Evolutionary conservation across 2,888 invertebrate genomes (phyloP), one percentile per base, ranked within the genome.

Genomic region (Coenonympha arcania): DNA sequence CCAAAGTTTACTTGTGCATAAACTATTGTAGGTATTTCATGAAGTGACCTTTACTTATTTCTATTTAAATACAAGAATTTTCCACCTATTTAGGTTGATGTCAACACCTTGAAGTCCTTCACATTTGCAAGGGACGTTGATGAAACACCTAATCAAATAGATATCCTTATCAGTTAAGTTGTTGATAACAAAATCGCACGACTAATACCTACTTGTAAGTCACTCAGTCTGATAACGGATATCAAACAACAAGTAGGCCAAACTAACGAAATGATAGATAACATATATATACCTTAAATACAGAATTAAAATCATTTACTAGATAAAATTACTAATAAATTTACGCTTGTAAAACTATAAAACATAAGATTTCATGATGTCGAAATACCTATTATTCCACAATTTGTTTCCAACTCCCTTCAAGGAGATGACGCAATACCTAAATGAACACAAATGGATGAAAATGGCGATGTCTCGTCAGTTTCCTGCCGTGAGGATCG

Each of bases 191-290:
- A 62, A 71, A 74, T 79, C 79, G 76, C 74, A 73, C 74, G 76
- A 76, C 68, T 69, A 74, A 73, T 71, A 77, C 52, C 50, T 69
- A 76, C n/a, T n/a, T n/a, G n/a, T n/a, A n/a, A 74, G 69, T 73
- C 60, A 68, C 69, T 69, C 61, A 59, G 9, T 13, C n/a, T 68
- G 79, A 83, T 82, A 80, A 68, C 60, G 53, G 65, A 76, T 80
- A 82, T 82, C 79, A 64, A n/a, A 54, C 56, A 52, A 62, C 72
- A 82, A 81, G 66, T 83, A 62, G 83, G 83, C 81, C 81, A 82
- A 71, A 71, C 67, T 70, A 71, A 68, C 63, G 59, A 24, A 16
- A 15, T 24, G 4, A 15, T 39, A 15, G 24, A 39, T 22, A 5
- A 6, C 22, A 9, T 11, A 15, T 15, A 24, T 39, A n/a, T n/a